A percentile compares a stretch with the other conserved stretches of the same genome.
Evolutionary conservation across 2,888 invertebrate species (phyloP).

Genomic region (Agriotes lineatus): DNA sequence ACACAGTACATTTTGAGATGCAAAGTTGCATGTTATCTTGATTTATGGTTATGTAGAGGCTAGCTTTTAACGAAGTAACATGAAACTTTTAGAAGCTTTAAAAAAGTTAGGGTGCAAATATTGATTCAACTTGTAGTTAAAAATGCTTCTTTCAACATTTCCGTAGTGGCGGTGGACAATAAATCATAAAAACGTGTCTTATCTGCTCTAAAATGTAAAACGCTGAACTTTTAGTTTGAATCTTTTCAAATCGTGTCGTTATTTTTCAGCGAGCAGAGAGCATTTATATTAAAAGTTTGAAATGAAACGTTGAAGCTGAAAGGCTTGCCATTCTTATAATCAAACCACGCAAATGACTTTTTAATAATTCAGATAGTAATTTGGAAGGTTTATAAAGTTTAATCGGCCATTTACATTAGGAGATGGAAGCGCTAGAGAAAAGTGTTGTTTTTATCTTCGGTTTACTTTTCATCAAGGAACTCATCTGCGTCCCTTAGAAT

Average conservation of each 20-base stretch:
- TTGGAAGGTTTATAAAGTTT: slow-evolving; percentile 21
- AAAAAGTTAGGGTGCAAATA: too few relatives aligned
- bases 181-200: too few relatives aligned
- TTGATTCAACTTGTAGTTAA: too few relatives aligned
- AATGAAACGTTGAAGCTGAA: background rate
- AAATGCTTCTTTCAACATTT: too few relatives aligned
- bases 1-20: too few relatives aligned
- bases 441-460: slow-evolving; percentile 27
- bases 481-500: slow-evolving; percentile 8
- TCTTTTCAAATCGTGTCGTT: background rate
- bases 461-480: slow-evolving; percentile 31
- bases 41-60: too few relatives aligned
- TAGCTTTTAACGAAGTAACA: too few relatives aligned
- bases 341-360: slow-evolving; percentile 28
- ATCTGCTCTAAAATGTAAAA: background rate
- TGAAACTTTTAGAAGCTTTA: too few relatives aligned
- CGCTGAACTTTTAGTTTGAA: background rate
- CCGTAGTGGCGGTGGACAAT: too few relatives aligned
- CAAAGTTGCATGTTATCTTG: too few relatives aligned
- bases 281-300: slow-evolving; percentile 4
- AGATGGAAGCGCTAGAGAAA: slow-evolving; percentile 22
- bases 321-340: slow-evolving; percentile 2
- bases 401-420: slow-evolving; percentile 24
- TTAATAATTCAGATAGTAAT: slow-evolving; percentile 36
- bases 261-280: background rate